These are phyloP conservation scores for Neelides folsomi DNA, from an alignment of 2,888 invertebrate species.

Conservation along the genomic window DNA sequence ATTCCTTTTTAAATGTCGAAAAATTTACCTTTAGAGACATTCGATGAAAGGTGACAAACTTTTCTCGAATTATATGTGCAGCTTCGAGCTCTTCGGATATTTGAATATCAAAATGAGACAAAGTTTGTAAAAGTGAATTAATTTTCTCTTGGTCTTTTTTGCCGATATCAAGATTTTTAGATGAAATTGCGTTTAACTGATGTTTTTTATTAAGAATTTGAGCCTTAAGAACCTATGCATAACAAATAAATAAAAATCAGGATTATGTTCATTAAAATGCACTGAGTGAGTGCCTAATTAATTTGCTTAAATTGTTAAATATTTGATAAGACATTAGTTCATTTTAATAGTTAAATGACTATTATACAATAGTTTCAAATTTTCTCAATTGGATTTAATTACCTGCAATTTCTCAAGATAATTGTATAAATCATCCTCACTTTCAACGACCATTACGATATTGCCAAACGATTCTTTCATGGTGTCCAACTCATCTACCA, in stretches of 20 bases:
- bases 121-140: constrained; percentile 54
- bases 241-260: too few relatives aligned
- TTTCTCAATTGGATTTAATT: constrained; percentile 1
- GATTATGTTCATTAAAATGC: too few relatives aligned
- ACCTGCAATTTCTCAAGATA: constrained; percentile 65
- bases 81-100: constrained; percentile 66
- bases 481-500: constrained; percentile 65
- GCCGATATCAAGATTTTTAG: constrained; percentile 16
- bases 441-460: constrained; percentile 64
- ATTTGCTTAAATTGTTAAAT: not conserved
- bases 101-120: constrained; percentile 56
- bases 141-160: constrained; percentile 63
- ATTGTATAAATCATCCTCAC: constrained; percentile 64
- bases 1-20: not conserved
- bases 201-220: constrained; percentile 31
- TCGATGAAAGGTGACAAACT: constrained; percentile 40
- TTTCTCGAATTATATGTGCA: constrained; percentile 58
- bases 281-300: too few relatives aligned
- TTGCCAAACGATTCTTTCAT: constrained; percentile 54
- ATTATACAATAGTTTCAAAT: too few relatives aligned
- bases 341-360: too few relatives aligned
- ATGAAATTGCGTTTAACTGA: constrained; percentile 27
- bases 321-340: too few relatives aligned
- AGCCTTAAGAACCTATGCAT: constrained; percentile 24
- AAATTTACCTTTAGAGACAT: constrained; percentile 30